phyloP scores from a whole-genome alignment of 2,797 vertebrate species.

The Argyrosomus regius region DNA sequence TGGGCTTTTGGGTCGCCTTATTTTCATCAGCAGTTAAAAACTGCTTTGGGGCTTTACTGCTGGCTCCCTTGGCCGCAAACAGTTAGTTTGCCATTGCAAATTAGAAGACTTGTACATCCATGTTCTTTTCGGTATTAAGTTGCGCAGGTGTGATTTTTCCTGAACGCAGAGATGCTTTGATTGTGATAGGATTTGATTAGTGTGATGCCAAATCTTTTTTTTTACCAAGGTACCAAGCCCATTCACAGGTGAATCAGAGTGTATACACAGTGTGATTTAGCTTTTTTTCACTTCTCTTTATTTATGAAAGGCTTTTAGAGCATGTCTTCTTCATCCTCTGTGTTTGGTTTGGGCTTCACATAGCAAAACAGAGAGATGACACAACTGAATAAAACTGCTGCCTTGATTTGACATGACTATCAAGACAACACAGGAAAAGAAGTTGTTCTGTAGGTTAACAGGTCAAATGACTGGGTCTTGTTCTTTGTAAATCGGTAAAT shows the following conservation, averaged over 20 bases:
- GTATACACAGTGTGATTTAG: conserved; percentile 6
- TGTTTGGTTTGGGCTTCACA: conserved; percentile 15
- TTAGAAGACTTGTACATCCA: conserved; percentile 23
- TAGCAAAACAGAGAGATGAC: neutral
- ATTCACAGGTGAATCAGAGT: conserved; percentile 7
- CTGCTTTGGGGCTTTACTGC: conserved; percentile 20
- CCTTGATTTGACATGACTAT: conserved; percentile 29
- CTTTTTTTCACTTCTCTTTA: neutral
- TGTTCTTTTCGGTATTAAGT: conserved; percentile 12
- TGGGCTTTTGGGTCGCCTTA: conserved; percentile 21
- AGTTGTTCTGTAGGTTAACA: too few relatives aligned
- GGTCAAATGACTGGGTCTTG: too few relatives aligned
- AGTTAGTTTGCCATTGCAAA: conserved; percentile 26
- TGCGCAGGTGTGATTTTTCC: conserved; percentile 23
- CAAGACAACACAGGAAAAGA: neutral
- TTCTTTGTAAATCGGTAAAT: neutral
- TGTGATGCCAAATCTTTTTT: conserved; percentile 34
- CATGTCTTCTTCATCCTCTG: neutral
- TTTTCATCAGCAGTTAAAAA: conserved; percentile 35
- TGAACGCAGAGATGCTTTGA: conserved; percentile 22
- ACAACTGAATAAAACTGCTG: conserved; percentile 7
- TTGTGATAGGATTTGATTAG: conserved; percentile 24
- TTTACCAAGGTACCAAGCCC: conserved; percentile 5
- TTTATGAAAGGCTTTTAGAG: neutral
- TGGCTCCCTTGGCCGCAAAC: conserved; percentile 8